Evolutionary conservation across 2,888 invertebrate species (phyloP), one percentile per base, ranked within the genome.

Genomic region (Acleris literana): DNA sequence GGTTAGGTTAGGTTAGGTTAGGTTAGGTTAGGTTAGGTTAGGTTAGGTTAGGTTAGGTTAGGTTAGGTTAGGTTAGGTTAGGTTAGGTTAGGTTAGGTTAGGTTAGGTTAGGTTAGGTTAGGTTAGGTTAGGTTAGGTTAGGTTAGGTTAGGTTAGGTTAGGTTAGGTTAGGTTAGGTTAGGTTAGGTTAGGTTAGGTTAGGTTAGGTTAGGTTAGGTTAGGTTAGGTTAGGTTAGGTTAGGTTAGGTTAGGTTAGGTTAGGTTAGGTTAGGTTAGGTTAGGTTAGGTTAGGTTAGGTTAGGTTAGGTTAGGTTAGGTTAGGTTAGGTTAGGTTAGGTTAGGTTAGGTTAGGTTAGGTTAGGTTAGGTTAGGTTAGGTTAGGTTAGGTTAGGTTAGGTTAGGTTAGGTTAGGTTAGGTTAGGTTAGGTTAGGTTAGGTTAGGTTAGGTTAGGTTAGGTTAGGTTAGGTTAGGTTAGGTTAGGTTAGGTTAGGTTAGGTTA

Each of bases 101-200:
- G 53, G 53, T 62, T 51, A 51, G 53, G 62, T 62, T 62, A 62
- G 62, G 63, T 63, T 62, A 62, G 62, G 62, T 62, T 62, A 63
- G 63, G 63, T 63, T 63, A 63, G 54, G 63, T 63, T 63, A 63
- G 63, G 63, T 63, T 63, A 63, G 63, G 62, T 63, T 63, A 63
- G 63, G 63, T 63, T 63, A 63, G 63, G 63, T 63, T 63, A 63
- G 54, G 63, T 63, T 63, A 63, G 63, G 63, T 63, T 63, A 63
- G 63, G 63, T 63, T 63, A 63, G 63, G 63, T 63, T 63, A 63
- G 63, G 63, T 63, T 63, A 63, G 63, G 63, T 63, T 63, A 63
- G 63, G 63, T 63, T 63, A 63, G 63, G 63, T 63, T 63, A 63
- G 63, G 63, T 63, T 63, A 63, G 63, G 63, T 63, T 63, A 63